Conservation (phyloP, 2,888 invertebrate genomes). For the Drosophila meridionalis region DNA sequence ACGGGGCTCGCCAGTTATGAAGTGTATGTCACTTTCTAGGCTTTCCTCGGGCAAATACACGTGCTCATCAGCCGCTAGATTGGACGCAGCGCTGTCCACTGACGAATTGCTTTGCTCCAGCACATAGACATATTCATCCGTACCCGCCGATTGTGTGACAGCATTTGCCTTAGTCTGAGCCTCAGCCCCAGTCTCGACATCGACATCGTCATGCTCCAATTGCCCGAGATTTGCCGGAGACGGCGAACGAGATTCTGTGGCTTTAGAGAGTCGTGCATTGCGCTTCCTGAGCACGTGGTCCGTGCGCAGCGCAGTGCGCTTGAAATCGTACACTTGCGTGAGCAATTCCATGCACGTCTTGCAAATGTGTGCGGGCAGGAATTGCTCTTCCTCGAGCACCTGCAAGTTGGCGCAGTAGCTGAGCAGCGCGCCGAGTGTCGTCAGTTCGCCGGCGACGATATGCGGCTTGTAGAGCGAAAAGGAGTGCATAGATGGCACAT, state of each 20-base stretch:
- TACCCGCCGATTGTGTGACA: neutral
- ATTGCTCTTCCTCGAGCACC: slow-evolving; percentile 67
- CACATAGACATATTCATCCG: slow-evolving; percentile 44
- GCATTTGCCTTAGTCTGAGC: neutral
- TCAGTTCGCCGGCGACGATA: slow-evolving; percentile 75
- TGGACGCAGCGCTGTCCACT: neutral
- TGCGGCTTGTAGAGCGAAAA: slow-evolving; percentile 74
- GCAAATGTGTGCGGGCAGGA: slow-evolving; percentile 79
- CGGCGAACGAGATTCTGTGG: neutral
- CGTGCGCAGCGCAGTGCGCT: slow-evolving; percentile 71
- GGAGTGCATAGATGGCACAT: slow-evolving; percentile 66
- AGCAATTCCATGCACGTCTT: slow-evolving; percentile 68
- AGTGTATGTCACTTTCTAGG: slow-evolving; percentile 32
- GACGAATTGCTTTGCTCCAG: slow-evolving; percentile 27
- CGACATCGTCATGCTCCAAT: neutral
- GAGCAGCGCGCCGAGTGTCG: slow-evolving; percentile 80
- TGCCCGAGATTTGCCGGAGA: neutral
- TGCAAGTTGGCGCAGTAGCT: slow-evolving; percentile 69
- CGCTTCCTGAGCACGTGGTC: slow-evolving; percentile 72
- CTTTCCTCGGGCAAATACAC: slow-evolving; percentile 32
- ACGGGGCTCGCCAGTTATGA: slow-evolving; percentile 17
- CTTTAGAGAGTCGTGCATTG: slow-evolving; percentile 24
- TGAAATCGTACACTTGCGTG: slow-evolving; percentile 72
- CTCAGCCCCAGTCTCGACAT: neutral
- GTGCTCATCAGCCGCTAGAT: neutral